Evolutionary conservation across 2,113 vertebrate genomes (phyloP), one percentile per base, ranked within the genome.

Genomic region (Engraulis encrasicolus): DNA sequence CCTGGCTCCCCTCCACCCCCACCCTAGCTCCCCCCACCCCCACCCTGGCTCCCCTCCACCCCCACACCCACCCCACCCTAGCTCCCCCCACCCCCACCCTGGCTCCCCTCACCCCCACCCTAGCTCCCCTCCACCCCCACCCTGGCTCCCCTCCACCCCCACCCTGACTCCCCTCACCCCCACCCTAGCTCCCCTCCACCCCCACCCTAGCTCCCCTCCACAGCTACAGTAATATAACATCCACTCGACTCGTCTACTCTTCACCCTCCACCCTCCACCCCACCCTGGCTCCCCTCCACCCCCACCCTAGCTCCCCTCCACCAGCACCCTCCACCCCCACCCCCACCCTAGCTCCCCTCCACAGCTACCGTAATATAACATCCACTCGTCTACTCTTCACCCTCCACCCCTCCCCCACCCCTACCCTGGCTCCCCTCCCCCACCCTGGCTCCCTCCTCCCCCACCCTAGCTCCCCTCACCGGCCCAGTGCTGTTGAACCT

Each of bases 401-500:
- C n/a, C n/a, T n/a, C n/a, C n/a, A n/a, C n/a, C n/a, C n/a, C n/a
- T n/a, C n/a, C n/a, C n/a, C n/a, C n/a, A n/a, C n/a, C n/a, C n/a
- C n/a, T n/a, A n/a, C n/a, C n/a, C n/a, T n/a, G n/a, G n/a, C n/a
- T n/a, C n/a, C n/a, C n/a, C n/a, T n/a, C 40, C 40, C 61, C 11
- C 82, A 66, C 82, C 48, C 80, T 82, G 79, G 80, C 23, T 52
- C 80, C 79, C 54, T 66, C 37, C 77, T 19, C 1, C 50, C 50
- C n/a, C 20, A 14, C 81, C 71, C 19, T 54, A 18, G n/a, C 37
- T 78, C 80, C 31, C 74, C 78, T 36, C 17, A 31, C 82, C 84
- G 89, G 88, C 86, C 66, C 89, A 36, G 23, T 49, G 86, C 84
- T 81, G 88, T 89, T 45, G 34, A 92, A 88, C 52, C 82, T n/a